Evolutionary conservation across 1,140 invertebrate genomes (phyloP).

Genomic region (Vanessa atalanta): DNA sequence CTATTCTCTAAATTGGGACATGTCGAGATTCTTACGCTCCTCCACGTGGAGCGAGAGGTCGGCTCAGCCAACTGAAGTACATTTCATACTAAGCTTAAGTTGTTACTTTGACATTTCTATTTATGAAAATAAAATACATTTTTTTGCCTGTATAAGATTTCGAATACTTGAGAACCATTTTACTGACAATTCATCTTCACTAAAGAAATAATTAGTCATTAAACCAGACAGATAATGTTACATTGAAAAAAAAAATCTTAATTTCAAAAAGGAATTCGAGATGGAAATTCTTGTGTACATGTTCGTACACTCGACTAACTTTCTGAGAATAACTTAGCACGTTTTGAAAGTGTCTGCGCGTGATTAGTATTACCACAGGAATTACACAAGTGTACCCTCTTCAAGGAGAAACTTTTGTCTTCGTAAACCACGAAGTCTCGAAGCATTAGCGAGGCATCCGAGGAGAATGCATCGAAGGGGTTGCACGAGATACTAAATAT

Average conservation of each 20-base stretch:
- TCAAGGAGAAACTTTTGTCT: slow-evolving; percentile 28
- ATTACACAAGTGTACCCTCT: slow-evolving; percentile 21
- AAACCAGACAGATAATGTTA: no score
- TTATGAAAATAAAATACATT: background rate
- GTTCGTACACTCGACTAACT: background rate
- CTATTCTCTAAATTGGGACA: slow-evolving; percentile 18
- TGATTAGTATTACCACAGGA: slow-evolving; percentile 30
- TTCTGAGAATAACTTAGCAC: slow-evolving; percentile 16
- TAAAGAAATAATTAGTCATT: no score
- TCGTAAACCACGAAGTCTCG: slow-evolving; percentile 30
- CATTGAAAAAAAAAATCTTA: no score
- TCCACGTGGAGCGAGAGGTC: slow-evolving; percentile 7
- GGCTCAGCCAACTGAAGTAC: slow-evolving; percentile 31
- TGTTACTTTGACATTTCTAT: slow-evolving; percentile 20
- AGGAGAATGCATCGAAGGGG: slow-evolving; percentile 40
- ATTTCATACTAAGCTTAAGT: slow-evolving; percentile 26
- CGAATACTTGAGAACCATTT: no score
- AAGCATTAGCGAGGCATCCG: slow-evolving; percentile 35
- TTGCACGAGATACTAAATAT: slow-evolving; percentile 46
- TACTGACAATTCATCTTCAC: no score
- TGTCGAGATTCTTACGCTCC: slow-evolving; percentile 18
- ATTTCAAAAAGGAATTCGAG: no score
- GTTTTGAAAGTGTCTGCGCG: background rate
- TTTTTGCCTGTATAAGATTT: background rate
- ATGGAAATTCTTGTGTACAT: background rate